phyloP scores from a whole-genome alignment of 2,113 vertebrate genomes.

The Engystomops pustulosus region DNA sequence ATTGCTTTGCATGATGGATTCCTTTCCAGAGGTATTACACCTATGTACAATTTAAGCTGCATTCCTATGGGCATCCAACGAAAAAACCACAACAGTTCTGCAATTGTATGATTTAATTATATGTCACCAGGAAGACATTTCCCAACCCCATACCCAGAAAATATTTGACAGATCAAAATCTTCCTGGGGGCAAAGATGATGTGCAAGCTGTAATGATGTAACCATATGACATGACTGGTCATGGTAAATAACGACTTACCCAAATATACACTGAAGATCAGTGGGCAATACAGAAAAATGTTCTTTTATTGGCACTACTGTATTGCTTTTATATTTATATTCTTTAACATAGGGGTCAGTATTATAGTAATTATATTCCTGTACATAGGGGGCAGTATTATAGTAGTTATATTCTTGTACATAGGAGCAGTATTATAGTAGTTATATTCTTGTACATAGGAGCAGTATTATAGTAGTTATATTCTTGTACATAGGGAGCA shows the following conservation, averaged over 20 bases:
- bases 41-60: background rate
- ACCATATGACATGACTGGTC: background rate
- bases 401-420: background rate
- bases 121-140: background rate
- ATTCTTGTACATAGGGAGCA: background rate
- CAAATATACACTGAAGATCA: background rate
- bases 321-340: no score
- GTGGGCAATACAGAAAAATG: background rate
- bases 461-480: background rate
- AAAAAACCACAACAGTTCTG: background rate
- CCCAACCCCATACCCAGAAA: background rate
- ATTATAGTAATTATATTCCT: background rate
- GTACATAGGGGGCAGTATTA: background rate
- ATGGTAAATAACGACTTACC: background rate
- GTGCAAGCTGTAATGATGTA: background rate
- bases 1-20: background rate
- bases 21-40: background rate
- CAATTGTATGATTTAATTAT: background rate
- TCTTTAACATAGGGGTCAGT: background rate
- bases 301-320: no score
- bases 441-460: constrained; percentile 2
- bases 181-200: background rate
- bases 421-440: constrained; percentile 14
- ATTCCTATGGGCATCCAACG: background rate
- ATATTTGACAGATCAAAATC: background rate